Percentiles rank a stretch among this genome's conserved stretches.
phyloP scores from a whole-genome alignment of 2,113 vertebrate genomes.

The Mohoua ochrocephala region DNA sequence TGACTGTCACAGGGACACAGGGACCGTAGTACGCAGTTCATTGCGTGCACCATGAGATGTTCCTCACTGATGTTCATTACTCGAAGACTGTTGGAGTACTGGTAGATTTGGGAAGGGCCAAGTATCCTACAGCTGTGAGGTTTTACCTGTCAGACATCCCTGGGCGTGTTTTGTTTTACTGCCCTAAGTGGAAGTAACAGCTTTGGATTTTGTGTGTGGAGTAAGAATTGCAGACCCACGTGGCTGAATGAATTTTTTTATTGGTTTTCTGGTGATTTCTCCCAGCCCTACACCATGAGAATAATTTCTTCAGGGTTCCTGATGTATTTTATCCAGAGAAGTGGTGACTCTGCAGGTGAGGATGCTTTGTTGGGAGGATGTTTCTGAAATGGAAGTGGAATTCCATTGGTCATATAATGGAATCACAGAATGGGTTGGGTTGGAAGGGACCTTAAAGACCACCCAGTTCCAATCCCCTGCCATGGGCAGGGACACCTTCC shows the following conservation, averaged over 20 bases:
- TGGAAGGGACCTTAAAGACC: neutral
- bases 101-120: neutral
- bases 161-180: neutral
- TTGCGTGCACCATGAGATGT: neutral
- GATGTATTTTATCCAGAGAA: neutral
- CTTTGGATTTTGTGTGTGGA: neutral
- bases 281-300: fast-evolving
- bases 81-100: neutral
- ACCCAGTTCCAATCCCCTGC: neutral
- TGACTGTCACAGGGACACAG: neutral
- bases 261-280: neutral
- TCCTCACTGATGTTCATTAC: neutral
- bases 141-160: neutral
- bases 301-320: neutral
- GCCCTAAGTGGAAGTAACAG: neutral
- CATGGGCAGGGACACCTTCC: neutral
- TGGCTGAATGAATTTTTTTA: neutral
- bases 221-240: neutral
- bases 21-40: fast-evolving
- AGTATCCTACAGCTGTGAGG: neutral
- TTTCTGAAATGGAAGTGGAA: neutral
- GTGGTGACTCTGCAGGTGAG: neutral
- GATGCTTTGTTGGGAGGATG: neutral
- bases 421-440: neutral
- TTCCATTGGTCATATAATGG: neutral